Evolutionary conservation across 2,113 vertebrate species (phyloP).

Genomic region (Gnathonemus longibarbis): DNA sequence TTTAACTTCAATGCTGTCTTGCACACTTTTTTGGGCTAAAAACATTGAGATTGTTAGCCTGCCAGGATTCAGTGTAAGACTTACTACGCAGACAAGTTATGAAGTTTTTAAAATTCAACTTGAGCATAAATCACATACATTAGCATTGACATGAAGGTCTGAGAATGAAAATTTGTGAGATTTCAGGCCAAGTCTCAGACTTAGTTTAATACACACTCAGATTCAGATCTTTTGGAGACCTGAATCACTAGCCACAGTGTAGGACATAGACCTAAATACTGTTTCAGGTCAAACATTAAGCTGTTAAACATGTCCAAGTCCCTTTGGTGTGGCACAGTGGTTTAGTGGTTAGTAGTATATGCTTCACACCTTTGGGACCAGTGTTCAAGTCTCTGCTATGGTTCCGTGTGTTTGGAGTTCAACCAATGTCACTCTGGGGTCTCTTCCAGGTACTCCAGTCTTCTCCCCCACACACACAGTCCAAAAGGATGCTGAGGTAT

Average conservation of each 20-base stretch:
- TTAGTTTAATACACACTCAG: background rate
- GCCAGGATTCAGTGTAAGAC: background rate
- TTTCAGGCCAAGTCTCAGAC: background rate
- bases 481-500: too few species aligned
- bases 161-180: background rate
- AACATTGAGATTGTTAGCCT: background rate
- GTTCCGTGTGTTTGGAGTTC: too few species aligned
- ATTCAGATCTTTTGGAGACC: background rate
- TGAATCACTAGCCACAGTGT: background rate
- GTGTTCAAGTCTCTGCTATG: too few species aligned
- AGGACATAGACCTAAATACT: background rate
- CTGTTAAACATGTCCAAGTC: background rate
- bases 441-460: too few species aligned
- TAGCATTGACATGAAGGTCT: background rate
- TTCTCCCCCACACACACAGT: too few species aligned
- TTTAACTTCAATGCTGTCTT: background rate
- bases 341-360: too few species aligned
- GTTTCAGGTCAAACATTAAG: background rate
- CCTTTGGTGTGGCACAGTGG: background rate
- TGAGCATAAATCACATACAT: background rate
- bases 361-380: too few species aligned
- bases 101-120: background rate
- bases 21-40: background rate
- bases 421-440: too few species aligned
- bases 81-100: background rate